A percentile compares a stretch with the other conserved stretches of the same genome.
phyloP scores from a whole-genome alignment of 2,888 invertebrate species.

The Clepsis dumicolana region DNA sequence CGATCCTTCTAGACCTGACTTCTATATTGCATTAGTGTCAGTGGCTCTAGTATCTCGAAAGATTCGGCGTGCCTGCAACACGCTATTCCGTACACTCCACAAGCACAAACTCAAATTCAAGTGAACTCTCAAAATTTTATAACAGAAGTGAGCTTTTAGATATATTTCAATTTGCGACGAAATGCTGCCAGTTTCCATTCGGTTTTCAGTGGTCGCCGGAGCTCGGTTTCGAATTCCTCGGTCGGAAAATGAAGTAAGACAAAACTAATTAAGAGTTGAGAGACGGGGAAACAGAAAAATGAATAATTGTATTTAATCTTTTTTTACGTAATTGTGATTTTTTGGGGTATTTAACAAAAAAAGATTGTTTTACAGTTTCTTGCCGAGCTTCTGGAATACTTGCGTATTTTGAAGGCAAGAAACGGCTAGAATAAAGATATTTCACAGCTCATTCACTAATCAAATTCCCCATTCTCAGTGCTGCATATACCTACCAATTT shows the following conservation, averaged over 20 bases:
- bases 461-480: too few relatives aligned
- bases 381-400: background rate
- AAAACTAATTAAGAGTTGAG: slow-evolving; percentile 17
- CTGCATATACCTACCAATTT: slow-evolving; percentile 5
- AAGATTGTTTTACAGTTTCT: background rate
- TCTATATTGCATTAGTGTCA: background rate
- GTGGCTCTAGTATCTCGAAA: background rate
- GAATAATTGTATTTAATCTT: slow-evolving; percentile 5
- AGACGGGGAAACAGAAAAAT: background rate
- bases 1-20: background rate
- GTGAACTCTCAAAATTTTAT: slow-evolving; percentile 23
- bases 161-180: slow-evolving; percentile 27
- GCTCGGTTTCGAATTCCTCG: slow-evolving; percentile 10
- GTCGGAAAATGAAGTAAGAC: slow-evolving; percentile 13
- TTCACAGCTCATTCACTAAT: too few relatives aligned
- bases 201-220: background rate
- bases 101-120: slow-evolving; percentile 2
- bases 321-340: background rate
- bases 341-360: background rate
- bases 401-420: too few relatives aligned
- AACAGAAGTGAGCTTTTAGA: slow-evolving; percentile 22
- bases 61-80: background rate
- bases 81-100: background rate
- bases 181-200: slow-evolving; percentile 8
- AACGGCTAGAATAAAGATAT: too few relatives aligned